Conservation (phyloP, 2,113 vertebrate species). For the Siniperca knerii region DNA sequence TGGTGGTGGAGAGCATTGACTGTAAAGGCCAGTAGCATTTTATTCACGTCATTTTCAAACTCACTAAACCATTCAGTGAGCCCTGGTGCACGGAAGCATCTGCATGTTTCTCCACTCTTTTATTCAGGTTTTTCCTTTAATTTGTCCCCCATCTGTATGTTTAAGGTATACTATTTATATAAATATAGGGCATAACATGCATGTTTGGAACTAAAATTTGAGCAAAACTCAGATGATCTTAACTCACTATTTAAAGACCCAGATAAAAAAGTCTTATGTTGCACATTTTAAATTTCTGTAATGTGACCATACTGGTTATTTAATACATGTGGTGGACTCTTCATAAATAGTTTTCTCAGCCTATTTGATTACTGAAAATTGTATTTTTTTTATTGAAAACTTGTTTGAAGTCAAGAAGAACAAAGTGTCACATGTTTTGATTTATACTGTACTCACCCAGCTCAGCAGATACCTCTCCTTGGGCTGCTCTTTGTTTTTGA, state of each 20-base stretch:
- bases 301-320: neutral
- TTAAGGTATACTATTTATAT: neutral
- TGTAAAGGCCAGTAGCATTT: no score
- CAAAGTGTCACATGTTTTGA: neutral
- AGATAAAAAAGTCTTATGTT: neutral
- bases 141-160: neutral
- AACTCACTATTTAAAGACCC: neutral
- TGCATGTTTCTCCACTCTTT: no score
- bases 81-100: no score
- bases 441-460: constrained; percentile 87
- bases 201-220: neutral
- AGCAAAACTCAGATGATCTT: neutral
- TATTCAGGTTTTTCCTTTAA: no score
- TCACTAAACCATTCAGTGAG: no score
- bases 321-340: neutral
- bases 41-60: no score
- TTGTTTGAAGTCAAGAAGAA: neutral
- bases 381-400: neutral
- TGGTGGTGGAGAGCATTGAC: no score
- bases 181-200: neutral
- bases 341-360: neutral
- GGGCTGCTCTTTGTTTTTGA: constrained; percentile 95
- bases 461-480: constrained; percentile 94
- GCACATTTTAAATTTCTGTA: neutral
- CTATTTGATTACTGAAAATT: neutral